A percentile compares a stretch with the other conserved stretches of the same genome.
Evolutionary conservation across 2,888 invertebrate genomes (phyloP).

Genomic region (Parasteatoda lunata): DNA sequence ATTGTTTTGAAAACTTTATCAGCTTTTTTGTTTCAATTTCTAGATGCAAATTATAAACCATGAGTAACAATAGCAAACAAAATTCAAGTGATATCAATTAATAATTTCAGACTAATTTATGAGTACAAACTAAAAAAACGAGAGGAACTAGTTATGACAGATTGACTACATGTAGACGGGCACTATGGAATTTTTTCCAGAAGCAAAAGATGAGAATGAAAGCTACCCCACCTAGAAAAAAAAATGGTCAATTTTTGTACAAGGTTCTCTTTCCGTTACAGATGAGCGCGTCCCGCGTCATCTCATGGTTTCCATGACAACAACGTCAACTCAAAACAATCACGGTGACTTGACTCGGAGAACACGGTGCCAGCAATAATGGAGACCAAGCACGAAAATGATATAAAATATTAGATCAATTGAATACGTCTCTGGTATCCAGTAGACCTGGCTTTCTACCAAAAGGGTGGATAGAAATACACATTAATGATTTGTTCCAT

Average conservation of each 20-base stretch:
- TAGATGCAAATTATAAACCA: too few relatives aligned
- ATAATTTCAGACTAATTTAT: too few relatives aligned
- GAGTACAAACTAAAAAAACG: too few relatives aligned
- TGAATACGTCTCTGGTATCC: constrained; percentile 4
- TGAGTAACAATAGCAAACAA: too few relatives aligned
- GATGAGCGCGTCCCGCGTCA: constrained; percentile 13
- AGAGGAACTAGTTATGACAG: too few relatives aligned
- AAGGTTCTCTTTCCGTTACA: not conserved
- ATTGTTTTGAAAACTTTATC: too few relatives aligned
- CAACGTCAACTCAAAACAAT: constrained; percentile 56
- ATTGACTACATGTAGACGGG: too few relatives aligned
- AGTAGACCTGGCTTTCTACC: not conserved
- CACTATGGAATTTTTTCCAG: too few relatives aligned
- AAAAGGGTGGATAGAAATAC: not conserved
- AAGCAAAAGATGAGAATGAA: too few relatives aligned
- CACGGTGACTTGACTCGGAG: constrained; percentile 24
- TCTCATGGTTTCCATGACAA: constrained; percentile 33
- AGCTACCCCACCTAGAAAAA: too few relatives aligned
- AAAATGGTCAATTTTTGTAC: not conserved
- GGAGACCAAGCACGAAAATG: constrained; percentile 52
- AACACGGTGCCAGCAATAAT: constrained; percentile 36
- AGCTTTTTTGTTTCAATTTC: too few relatives aligned
- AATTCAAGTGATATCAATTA: too few relatives aligned
- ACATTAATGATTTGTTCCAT: constrained; percentile 1
- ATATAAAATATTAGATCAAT: constrained; percentile 58